Base-by-base conservation (phyloP, 2,797 vertebrate species). In the Anas georgica region DNA sequence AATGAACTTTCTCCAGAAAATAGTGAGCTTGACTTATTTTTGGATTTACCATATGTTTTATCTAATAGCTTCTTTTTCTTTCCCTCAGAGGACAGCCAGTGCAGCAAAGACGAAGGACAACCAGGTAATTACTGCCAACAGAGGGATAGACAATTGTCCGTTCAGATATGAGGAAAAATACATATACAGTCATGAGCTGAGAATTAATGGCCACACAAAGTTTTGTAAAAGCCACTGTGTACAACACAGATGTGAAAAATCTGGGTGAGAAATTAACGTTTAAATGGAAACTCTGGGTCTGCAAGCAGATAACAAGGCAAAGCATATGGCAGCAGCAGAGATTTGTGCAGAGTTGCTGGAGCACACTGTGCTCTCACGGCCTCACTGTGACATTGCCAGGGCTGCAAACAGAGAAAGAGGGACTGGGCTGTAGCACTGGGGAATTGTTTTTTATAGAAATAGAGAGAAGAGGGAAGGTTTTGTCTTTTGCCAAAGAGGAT, bases 121-220 rank as follows among this genome's bases (percentile, higher is more conserved):
- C 88, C 93, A 95, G 96, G 96, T 96, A 94, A 96, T 79, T 74
- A 45, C 37, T 79, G n/a, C 18, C 43, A 90, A 16, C 4, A 69
- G 56, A 48, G 41, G 31, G 37, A 33, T 31, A 62, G 69, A 63
- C 75, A 75, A 50, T n/a, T 17, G 50, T 48, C 35, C 31, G 37
- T 37, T 70, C 26, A 8, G 12, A 10, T 28, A 14, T 3, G 31
- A 10, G 33, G 31, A 55, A 75, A 83, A 89, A 68, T 11, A 45
- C 3, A 29, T 9, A 14, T 4, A 37, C 55, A 54, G 25, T 43
- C 6, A 7, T 6, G 20, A 56, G 21, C 35, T 35, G 55, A 55
- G 66, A 59, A 35, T 15, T 81, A 64, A 66, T 21, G 33, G 26
- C 9, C 18, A 43, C 21, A 52, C 28, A 29, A 29, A 29, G 39